phyloP scores from a whole-genome alignment of 1,140 invertebrate species.

The Melipona quadrifasciata region DNA sequence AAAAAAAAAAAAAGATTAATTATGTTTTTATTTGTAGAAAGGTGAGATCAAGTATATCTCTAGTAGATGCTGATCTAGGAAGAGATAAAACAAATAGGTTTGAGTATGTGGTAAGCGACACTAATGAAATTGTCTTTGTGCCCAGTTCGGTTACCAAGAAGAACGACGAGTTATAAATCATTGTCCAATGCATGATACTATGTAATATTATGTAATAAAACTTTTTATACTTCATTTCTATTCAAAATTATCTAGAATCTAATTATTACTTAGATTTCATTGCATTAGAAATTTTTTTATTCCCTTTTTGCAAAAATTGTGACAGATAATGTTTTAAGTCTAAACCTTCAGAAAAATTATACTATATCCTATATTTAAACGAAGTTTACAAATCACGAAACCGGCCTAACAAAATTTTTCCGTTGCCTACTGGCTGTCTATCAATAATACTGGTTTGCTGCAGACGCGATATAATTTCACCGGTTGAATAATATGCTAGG shows the following conservation, averaged over 20 bases:
- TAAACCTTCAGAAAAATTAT: not conserved
- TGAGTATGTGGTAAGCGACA: slow-evolving; percentile 61
- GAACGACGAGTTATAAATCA: slow-evolving; percentile 64
- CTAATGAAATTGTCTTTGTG: slow-evolving; percentile 58
- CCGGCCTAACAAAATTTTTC: not conserved
- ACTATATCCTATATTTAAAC: not conserved
- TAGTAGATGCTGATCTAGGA: slow-evolving; percentile 70
- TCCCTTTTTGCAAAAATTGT: no score
- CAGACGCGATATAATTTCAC: not conserved
- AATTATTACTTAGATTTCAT: no score
- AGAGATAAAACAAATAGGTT: slow-evolving; percentile 63
- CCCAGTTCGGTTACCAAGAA: slow-evolving; percentile 59
- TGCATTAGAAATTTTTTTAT: not conserved
- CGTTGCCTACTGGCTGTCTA: no score
- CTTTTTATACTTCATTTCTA: not conserved
- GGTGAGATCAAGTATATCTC: slow-evolving; percentile 64
- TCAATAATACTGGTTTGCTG: not conserved
- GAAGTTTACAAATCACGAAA: no score
- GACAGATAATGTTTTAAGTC: not conserved
- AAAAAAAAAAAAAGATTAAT: not conserved
- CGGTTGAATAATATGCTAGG: no score
- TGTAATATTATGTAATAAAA: not conserved
- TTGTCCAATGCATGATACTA: not conserved
- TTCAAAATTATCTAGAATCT: no score
- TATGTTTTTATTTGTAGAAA: not conserved